Conservation (phyloP, 2,113 vertebrate genomes). For the Calypte anna region DNA sequence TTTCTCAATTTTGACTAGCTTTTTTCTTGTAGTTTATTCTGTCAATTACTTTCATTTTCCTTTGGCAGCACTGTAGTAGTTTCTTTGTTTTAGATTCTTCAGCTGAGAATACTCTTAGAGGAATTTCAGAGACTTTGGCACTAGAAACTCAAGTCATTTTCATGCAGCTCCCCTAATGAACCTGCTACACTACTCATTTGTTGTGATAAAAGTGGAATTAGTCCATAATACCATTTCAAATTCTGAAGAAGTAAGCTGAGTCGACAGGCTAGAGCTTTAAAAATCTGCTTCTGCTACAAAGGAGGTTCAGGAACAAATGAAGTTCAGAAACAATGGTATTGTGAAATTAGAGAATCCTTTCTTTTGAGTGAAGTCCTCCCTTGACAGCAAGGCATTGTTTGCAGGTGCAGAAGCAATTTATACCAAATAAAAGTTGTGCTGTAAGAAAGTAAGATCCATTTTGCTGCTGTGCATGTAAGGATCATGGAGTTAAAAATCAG, state of each 20-base stretch:
- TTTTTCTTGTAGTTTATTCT: background rate
- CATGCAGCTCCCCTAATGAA: background rate
- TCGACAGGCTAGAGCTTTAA: background rate
- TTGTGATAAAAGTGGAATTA: background rate
- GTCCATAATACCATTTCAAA: background rate
- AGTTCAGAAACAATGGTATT: background rate
- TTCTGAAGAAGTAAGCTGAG: background rate
- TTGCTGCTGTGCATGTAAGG: conserved; percentile 26
- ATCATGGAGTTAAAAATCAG: background rate
- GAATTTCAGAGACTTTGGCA: background rate
- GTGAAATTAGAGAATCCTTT: background rate
- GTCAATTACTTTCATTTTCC: background rate
- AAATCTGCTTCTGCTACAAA: background rate
- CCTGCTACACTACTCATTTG: background rate
- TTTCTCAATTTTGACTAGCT: background rate
- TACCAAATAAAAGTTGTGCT: background rate
- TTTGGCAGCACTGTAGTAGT: background rate
- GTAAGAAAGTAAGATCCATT: background rate
- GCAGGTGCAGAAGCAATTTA: background rate
- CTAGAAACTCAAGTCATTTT: background rate
- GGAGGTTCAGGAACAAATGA: background rate
- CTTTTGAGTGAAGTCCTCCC: background rate
- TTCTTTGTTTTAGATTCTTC: background rate
- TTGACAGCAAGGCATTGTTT: background rate
- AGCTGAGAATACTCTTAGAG: background rate